Conservation (phyloP, 2,113 vertebrate genomes). For the Entomyzon cyanotis region DNA sequence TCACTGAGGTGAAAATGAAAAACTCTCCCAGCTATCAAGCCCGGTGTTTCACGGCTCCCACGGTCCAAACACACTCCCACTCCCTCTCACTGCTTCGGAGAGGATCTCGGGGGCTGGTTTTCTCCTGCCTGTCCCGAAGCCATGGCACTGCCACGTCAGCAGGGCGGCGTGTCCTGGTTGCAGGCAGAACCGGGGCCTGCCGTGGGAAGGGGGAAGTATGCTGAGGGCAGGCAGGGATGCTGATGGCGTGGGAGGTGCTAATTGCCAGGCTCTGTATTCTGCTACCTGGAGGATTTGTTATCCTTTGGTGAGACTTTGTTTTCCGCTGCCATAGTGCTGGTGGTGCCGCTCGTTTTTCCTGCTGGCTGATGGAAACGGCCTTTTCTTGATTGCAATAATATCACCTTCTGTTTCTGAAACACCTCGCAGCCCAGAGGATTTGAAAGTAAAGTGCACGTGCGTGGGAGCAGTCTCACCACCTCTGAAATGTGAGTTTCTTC, state of each 20-base stretch:
- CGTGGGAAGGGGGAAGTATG: background rate
- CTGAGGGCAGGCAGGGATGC: background rate
- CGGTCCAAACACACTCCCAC: background rate
- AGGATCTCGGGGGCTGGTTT: background rate
- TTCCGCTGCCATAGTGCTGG: background rate
- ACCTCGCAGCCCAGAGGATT: background rate
- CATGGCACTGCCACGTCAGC: background rate
- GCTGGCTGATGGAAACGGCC: background rate
- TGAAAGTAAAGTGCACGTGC: background rate
- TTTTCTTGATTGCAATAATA: constrained; percentile 7
- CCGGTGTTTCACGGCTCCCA: background rate
- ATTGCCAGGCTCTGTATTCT: background rate
- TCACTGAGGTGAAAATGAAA: constrained; percentile 80
- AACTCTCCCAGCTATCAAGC: constrained; percentile 25
- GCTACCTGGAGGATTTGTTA: background rate
- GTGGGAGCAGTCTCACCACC: constrained; percentile 42
- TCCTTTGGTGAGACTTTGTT: background rate
- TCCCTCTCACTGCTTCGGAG: background rate
- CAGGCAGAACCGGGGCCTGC: background rate
- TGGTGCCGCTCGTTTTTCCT: background rate
- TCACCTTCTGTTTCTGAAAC: constrained; percentile 42
- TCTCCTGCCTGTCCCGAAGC: background rate
- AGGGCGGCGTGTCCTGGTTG: background rate
- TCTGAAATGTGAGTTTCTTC: constrained; percentile 39
- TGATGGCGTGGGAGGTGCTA: background rate